These are phyloP conservation scores for Osedax frankpressi DNA, from an alignment of 2,888 invertebrate species.

Conservation along the genomic window DNA sequence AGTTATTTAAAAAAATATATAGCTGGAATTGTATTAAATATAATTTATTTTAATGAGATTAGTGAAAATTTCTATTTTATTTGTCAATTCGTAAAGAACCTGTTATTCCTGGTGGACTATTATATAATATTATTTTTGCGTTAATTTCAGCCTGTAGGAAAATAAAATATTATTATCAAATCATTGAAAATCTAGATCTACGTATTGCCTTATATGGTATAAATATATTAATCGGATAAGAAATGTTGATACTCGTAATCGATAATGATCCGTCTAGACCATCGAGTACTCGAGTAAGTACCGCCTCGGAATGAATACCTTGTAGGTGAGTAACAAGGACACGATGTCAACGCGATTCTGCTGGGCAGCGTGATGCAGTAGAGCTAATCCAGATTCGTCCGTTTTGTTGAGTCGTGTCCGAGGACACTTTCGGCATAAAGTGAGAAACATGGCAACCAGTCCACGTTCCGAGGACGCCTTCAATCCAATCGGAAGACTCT, in stretches of 20 bases:
- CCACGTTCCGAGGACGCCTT: slow-evolving; percentile 40
- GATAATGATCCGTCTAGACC: too few species aligned
- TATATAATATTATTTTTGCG: background rate
- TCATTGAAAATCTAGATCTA: too few species aligned
- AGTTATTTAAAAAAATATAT: too few species aligned
- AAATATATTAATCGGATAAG: too few species aligned
- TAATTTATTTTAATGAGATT: too few species aligned
- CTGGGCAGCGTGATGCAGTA: slow-evolving; percentile 44
- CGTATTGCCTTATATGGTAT: too few species aligned
- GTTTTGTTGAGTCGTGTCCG: slow-evolving; percentile 40
- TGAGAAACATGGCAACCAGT: slow-evolving; percentile 40
- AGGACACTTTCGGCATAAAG: slow-evolving; percentile 37
- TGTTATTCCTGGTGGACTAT: background rate
- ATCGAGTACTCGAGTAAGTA: too few species aligned
- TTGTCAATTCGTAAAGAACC: too few species aligned
- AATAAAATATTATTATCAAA: too few species aligned
- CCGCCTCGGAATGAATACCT: slow-evolving; percentile 38
- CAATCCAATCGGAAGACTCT: slow-evolving; percentile 36
- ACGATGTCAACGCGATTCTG: slow-evolving; percentile 43
- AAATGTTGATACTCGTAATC: too few species aligned
- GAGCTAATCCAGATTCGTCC: slow-evolving; percentile 42
- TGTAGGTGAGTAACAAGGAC: slow-evolving; percentile 31
- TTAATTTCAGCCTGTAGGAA: slow-evolving; percentile 28
- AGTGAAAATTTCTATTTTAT: too few species aligned
- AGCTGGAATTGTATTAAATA: too few species aligned